These are phyloP conservation scores for Pedionomus torquatus DNA, from an alignment of 2,113 vertebrate genomes.

Conservation along the genomic window DNA sequence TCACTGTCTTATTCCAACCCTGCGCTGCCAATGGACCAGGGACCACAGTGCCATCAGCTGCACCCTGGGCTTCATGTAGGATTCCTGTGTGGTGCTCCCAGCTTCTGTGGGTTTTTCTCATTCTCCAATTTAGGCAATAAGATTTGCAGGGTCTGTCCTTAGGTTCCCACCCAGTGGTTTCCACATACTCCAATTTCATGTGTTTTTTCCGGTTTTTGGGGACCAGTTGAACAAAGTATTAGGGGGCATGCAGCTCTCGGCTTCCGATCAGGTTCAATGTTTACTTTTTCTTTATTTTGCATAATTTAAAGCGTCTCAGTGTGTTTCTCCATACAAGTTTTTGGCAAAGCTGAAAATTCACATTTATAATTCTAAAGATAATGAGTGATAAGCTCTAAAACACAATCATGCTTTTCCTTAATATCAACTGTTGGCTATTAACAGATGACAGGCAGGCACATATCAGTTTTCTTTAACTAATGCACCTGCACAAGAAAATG, in stretches of 20 bases:
- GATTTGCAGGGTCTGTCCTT: background rate
- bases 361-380: background rate
- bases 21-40: accelerated
- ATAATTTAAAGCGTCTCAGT: background rate
- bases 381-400: background rate
- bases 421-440: background rate
- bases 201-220: background rate
- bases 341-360: background rate
- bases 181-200: background rate
- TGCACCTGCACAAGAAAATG: background rate
- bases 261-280: background rate
- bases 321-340: background rate
- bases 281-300: background rate
- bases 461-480: background rate
- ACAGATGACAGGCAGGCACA: background rate
- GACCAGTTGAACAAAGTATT: background rate
- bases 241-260: background rate
- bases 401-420: background rate
- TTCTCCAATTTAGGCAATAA: background rate
- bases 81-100: background rate
- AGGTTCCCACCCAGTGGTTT: accelerated
- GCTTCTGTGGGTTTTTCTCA: background rate
- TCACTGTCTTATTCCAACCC: accelerated
- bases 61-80: background rate
- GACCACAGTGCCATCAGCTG: background rate